A percentile compares a stretch with the other conserved stretches of the same genome.
Evolutionary conservation across 2,888 invertebrate genomes (phyloP).

Genomic region (Xestia c-nigrum): DNA sequence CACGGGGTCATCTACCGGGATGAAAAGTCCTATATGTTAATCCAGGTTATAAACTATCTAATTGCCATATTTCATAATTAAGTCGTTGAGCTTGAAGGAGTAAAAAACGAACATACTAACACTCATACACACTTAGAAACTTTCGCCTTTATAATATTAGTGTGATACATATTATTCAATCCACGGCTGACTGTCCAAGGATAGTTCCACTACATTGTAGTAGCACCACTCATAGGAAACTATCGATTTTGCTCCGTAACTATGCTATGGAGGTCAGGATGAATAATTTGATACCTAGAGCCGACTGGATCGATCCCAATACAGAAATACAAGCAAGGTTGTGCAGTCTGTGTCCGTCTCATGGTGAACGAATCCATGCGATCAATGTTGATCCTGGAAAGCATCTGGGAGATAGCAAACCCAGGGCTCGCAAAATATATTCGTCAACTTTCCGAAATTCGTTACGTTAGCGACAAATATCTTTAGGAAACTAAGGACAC

Average conservation of each 20-base stretch:
- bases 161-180: background rate
- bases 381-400: background rate
- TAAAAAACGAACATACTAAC: too few relatives aligned
- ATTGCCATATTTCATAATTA: too few relatives aligned
- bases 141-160: too few relatives aligned
- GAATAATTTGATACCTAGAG: background rate
- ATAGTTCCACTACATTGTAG: background rate
- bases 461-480: too few relatives aligned
- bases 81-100: too few relatives aligned
- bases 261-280: background rate
- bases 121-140: too few relatives aligned
- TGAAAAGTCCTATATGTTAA: too few relatives aligned
- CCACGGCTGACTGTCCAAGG: background rate
- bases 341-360: too few relatives aligned
- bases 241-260: slow-evolving; percentile 6
- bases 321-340: background rate
- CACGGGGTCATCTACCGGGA: too few relatives aligned
- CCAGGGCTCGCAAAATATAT: background rate
- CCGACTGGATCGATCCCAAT: background rate
- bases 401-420: background rate
- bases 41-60: too few relatives aligned
- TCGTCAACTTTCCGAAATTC: too few relatives aligned
- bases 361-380: background rate
- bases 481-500: too few relatives aligned
- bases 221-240: background rate